Evolutionary conservation across 2,888 invertebrate species (phyloP), one percentile per base, ranked within the genome.

Genomic region (Chymomyza caudatula): DNA sequence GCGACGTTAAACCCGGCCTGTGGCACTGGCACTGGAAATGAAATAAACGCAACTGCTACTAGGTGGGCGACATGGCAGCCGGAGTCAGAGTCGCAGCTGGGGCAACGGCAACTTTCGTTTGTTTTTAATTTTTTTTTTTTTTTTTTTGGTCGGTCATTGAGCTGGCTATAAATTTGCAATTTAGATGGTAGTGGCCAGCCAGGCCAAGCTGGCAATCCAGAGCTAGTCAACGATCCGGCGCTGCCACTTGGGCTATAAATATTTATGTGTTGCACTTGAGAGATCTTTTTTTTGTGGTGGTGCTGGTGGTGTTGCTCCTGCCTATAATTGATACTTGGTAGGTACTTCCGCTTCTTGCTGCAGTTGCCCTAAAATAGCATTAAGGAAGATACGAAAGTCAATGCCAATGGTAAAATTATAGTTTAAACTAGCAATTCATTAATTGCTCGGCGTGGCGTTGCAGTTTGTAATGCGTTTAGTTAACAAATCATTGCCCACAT

Each of bases 261-360:
- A 85, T 80, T 80, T 77, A 83, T 80, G 85, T 78, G 80, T 80
- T 80, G 80, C 80, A 80, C 73, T 80, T 80, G 85, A 85, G 73
- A 71, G 71, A 71, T 78, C 71, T 8, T 17, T 29, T 6, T 29
- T 29, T 29, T 29, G 6, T 29, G 6, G 6, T 3, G 1, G 6
- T 22, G 11, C 11, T 47, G 47, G 47, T 1, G 2, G 44, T 2
- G 4, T 11, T 43, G 43, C 43, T 49, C 3, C 8, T 51, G 51
- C 51, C 20, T 51, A 51, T n/a, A n/a, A n/a, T 8, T 22, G 3
- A 29, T 37, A 25, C n/a, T 25, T 17, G n/a, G 3, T 51, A 20
- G 17, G 5, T 13, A 51, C 20, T 51, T 51, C 51, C 51, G 49
- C 17, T 8, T 0, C 15, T 44, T 44, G 47, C 19, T 47, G 29